Conservation (phyloP, 2,888 invertebrate genomes). For the Calliopum simillimum region DNA sequence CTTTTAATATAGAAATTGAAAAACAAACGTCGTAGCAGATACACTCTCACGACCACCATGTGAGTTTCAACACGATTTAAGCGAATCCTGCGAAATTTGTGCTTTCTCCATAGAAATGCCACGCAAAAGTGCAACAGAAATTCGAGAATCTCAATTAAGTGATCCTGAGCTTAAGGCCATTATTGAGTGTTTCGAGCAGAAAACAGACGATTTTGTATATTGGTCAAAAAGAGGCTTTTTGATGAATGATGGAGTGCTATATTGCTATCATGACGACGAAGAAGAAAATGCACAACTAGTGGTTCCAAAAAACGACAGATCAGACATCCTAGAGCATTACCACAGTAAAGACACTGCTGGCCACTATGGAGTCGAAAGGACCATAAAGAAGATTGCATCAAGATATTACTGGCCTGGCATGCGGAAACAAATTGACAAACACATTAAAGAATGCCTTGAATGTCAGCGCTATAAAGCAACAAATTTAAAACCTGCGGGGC, state of each 20-base stretch:
- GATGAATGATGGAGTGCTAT: conserved; percentile 30
- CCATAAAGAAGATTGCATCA: conserved; percentile 36
- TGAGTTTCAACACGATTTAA: neutral
- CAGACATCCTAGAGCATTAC: conserved; percentile 31
- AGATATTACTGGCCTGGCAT: too few species aligned
- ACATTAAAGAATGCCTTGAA: conserved; percentile 37
- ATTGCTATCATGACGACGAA: conserved; percentile 36
- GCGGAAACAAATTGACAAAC: conserved; percentile 36
- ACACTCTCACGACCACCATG: conserved; percentile 40
- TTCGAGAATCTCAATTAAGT: conserved; percentile 23
- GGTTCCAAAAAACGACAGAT: conserved; percentile 26
- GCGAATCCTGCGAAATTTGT: conserved; percentile 15
- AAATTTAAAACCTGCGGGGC: conserved; percentile 44
- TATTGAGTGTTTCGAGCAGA: conserved; percentile 29
- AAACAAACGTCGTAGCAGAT: conserved; percentile 52
- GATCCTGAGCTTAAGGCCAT: conserved; percentile 30
- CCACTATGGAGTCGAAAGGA: conserved; percentile 41
- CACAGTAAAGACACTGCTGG: conserved; percentile 45
- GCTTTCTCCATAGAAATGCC: conserved; percentile 28
- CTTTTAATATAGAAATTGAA: conserved; percentile 61
- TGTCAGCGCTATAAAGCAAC: conserved; percentile 42
- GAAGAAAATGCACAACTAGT: conserved; percentile 37
- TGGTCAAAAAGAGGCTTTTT: conserved; percentile 34
- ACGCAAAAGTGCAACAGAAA: conserved; percentile 19
- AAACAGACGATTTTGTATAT: conserved; percentile 24